Evolutionary conservation across 1,140 invertebrate species (phyloP).

Genomic region (Hylaeus anthracinus): DNA sequence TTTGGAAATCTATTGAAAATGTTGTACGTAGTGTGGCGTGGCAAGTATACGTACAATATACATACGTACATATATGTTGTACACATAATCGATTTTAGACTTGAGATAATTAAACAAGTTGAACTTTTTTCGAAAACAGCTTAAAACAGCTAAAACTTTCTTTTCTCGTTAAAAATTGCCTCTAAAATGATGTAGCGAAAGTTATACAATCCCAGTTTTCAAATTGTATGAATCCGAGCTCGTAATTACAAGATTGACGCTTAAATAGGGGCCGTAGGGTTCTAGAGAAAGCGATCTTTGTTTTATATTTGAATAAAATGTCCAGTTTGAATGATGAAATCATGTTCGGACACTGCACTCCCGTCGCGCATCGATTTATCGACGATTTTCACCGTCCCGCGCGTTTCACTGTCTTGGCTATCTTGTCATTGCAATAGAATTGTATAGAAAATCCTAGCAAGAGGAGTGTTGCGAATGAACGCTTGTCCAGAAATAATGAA

Average conservation of each 20-base stretch:
- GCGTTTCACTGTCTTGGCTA: no score
- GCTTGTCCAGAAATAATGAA: background rate
- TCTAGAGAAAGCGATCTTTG: background rate
- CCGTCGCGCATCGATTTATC: no score
- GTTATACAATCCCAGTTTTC: background rate
- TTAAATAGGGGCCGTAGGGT: background rate
- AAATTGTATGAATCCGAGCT: background rate
- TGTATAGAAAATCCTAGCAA: no score
- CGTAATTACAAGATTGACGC: background rate
- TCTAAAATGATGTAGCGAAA: no score
- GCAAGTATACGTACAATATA: background rate
- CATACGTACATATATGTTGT: background rate
- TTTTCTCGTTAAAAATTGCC: background rate
- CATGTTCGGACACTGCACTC: no score
- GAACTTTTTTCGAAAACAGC: no score
- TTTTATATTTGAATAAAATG: background rate
- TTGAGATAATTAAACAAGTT: no score
- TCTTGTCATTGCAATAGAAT: no score
- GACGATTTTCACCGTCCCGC: no score
- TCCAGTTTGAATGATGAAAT: background rate
- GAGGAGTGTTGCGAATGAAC: no score
- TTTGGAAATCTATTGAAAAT: conserved; percentile 4
- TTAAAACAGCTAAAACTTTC: no score
- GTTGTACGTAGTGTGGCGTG: background rate
- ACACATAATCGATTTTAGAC: no score